Evolutionary conservation across 64 coral and sea anemone species (phyloP).

Genomic region (Actinia equina): DNA sequence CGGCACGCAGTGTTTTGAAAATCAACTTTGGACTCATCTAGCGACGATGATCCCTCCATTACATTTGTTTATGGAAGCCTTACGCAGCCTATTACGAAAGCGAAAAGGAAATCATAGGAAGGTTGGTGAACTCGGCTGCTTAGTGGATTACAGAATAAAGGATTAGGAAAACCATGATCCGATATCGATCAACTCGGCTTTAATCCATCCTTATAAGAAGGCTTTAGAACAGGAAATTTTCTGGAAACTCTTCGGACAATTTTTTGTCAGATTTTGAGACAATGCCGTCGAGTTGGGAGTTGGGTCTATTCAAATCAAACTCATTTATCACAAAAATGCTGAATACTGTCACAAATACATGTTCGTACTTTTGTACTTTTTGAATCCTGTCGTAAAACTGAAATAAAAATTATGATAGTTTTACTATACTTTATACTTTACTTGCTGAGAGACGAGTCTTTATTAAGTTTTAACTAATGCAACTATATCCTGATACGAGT

Average conservation of each 20-base stretch:
- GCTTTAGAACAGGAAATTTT: not conserved
- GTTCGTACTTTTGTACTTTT: too few species aligned
- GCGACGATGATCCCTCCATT: not conserved
- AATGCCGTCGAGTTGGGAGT: not conserved
- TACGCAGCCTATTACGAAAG: not conserved
- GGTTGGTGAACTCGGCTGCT: not conserved
- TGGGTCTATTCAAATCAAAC: not conserved
- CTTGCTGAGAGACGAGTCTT: too few species aligned
- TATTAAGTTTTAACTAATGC: too few species aligned
- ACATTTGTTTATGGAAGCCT: not conserved
- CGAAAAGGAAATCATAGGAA: not conserved
- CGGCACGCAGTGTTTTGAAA: not conserved
- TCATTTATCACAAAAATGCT: too few species aligned
- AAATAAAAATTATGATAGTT: too few species aligned
- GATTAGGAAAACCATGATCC: conserved; percentile 9
- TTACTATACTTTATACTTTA: too few species aligned
- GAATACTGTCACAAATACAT: too few species aligned
- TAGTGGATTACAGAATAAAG: not conserved
- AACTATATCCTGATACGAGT: too few species aligned
- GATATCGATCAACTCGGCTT: not conserved
- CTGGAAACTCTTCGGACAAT: not conserved
- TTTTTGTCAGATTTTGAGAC: too few species aligned
- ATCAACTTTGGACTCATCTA: not conserved
- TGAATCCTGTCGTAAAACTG: too few species aligned
- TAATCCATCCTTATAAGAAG: not conserved